phyloP scores from a whole-genome alignment of 2,113 vertebrate species.

The Dissostichus mawsoni region DNA sequence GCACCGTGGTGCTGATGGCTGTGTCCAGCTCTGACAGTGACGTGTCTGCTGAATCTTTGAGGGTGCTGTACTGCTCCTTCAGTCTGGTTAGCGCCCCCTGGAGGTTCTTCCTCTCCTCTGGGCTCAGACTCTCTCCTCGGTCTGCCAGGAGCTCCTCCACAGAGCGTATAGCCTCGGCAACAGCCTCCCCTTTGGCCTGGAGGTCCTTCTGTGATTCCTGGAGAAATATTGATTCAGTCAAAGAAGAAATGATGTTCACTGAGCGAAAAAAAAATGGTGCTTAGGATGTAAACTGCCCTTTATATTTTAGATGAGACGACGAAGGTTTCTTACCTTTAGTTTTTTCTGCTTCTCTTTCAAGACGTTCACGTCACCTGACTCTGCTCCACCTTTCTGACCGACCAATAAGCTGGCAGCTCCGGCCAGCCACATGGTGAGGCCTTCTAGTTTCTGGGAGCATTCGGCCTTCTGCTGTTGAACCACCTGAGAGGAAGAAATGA shows the following conservation, averaged over 20 bases:
- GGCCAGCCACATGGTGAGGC: slow-evolving; percentile 88
- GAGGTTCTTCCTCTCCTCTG: slow-evolving; percentile 85
- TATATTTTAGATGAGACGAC: background rate
- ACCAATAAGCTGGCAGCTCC: slow-evolving; percentile 85
- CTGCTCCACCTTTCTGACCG: slow-evolving; percentile 77
- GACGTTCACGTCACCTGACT: slow-evolving; percentile 81
- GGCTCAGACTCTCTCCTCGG: slow-evolving; percentile 86
- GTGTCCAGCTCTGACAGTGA: slow-evolving; percentile 88
- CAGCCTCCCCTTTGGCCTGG: slow-evolving; percentile 82
- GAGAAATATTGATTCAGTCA: background rate
- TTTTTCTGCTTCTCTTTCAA: slow-evolving; percentile 89
- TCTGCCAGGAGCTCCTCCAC: slow-evolving; percentile 92
- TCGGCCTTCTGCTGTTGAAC: slow-evolving; percentile 92
- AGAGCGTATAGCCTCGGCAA: slow-evolving; percentile 86
- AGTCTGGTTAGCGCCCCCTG: slow-evolving; percentile 83
- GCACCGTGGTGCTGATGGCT: slow-evolving; percentile 87
- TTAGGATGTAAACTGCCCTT: no score
- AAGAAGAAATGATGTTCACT: background rate
- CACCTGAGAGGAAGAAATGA: slow-evolving; percentile 79
- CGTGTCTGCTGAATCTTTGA: slow-evolving; percentile 84
- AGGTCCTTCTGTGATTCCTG: slow-evolving; percentile 92
- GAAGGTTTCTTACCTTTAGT: slow-evolving; percentile 84
- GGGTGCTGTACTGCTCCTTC: slow-evolving; percentile 88
- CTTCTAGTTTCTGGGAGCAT: slow-evolving; percentile 90
- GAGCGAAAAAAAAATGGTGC: no score